phyloP scores from a whole-genome alignment of 1,140 invertebrate genomes.

The Maniola jurtina region DNA sequence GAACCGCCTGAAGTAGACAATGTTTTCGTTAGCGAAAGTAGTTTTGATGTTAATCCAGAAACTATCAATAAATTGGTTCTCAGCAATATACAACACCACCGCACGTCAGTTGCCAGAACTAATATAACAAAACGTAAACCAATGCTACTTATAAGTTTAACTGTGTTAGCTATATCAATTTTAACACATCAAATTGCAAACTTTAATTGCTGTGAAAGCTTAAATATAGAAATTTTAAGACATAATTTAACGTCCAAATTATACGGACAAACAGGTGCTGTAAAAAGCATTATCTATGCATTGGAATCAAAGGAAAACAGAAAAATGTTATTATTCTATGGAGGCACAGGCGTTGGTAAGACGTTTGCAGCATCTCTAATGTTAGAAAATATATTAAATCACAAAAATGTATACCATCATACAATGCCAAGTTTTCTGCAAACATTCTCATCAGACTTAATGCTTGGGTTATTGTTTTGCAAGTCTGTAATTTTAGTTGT shows the following conservation, averaged over 20 bases:
- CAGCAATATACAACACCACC: conserved; percentile 3
- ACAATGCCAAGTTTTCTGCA: conserved; percentile 56
- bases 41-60: conserved; percentile 10
- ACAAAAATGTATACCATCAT: conserved; percentile 63
- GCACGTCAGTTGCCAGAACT: background rate
- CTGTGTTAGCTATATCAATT: conserved; percentile 35
- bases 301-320: conserved; percentile 38
- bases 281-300: conserved; percentile 43
- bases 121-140: conserved; percentile 2
- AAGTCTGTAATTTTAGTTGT: conserved; percentile 54
- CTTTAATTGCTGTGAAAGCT: conserved; percentile 49
- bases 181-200: conserved; percentile 42
- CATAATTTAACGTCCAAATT: conserved; percentile 44
- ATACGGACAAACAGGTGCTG: conserved; percentile 58
- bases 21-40: background rate
- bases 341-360: conserved; percentile 70
- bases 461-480: conserved; percentile 57
- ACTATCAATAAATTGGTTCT: conserved; percentile 16
- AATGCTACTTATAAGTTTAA: conserved; percentile 15
- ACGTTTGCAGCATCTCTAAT: conserved; percentile 56
- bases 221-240: conserved; percentile 42
- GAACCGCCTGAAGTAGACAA: conserved; percentile 2
- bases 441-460: conserved; percentile 44
- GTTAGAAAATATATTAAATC: conserved; percentile 44
- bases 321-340: conserved; percentile 65